Base-by-base conservation (phyloP, 2,113 vertebrate genomes). In the Aptenodytes patagonicus region DNA sequence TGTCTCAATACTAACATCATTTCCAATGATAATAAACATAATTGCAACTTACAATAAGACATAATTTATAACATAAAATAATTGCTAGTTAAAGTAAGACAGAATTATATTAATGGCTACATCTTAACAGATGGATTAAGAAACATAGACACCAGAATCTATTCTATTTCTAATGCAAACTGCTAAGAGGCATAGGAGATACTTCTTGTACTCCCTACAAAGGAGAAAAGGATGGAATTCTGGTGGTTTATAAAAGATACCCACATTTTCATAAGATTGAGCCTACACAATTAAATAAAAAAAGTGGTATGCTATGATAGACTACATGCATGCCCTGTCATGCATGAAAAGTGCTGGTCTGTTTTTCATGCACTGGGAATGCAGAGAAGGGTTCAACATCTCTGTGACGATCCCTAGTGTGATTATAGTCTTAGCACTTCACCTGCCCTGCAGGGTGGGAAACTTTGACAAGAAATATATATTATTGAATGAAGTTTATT, bases 301-400 rank as follows among this genome's bases (percentile, higher is more conserved):
- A 9, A 28, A 4, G 1, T 5, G 7, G 10, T 10, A 22, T 18
- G 32, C 38, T 66, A 5, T 0, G 0, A 61, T 16, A 38, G 51
- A 69, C 14, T 34, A 70, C 21, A 15, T 32, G 17, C 32, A 32
- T 14, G 13, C 44, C 36, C 70, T 26, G 25, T 69, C 51, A 42
- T 3, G 6, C 24, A 17, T 4, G 24, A 26, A 58, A 75, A 58
- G 25, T 28, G 13, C 36, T 57, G 25, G 31, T 62, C 52, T 77
- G 32, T 18, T 94, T 61, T 71, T 55, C 57, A 82, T 2, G 2
- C 4, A 17, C 17, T 66, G 34, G 26, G 34, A 58, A 54, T 26
- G 25, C 36, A 77, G 13, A 65, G 26, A 62, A 80, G 49, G 13
- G 28, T 36, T 77, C 31, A 66, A 10, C 26, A 70, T 20, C 47